Percentiles rank a stretch among this genome's conserved stretches.
Conservation (phyloP, 2,888 invertebrate species). For the Metacarcinus magister region DNA sequence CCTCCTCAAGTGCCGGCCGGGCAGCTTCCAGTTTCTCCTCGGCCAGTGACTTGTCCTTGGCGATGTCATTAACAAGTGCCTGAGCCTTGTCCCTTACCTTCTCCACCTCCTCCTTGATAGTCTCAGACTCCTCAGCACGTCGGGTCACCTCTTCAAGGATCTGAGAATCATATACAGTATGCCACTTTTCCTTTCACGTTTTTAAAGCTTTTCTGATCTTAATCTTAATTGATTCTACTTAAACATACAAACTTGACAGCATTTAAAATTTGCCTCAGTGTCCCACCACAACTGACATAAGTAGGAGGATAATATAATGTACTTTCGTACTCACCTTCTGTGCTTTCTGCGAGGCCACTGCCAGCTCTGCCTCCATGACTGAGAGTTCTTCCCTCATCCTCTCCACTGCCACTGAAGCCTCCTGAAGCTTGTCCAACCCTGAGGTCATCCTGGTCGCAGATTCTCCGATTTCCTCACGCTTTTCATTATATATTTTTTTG, state of each 20-base stretch:
- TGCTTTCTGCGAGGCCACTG: conserved; percentile 95
- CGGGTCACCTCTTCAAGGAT: conserved; percentile 94
- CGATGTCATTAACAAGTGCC: conserved; percentile 92
- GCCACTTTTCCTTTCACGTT: too few species aligned
- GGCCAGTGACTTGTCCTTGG: conserved; percentile 94
- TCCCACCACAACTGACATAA: not conserved
- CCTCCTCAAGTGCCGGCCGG: conserved; percentile 97
- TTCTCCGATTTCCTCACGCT: conserved; percentile 94
- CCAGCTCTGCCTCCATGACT: conserved; percentile 96
- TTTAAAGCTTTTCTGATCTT: too few species aligned
- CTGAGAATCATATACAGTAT: conserved; percentile 8
- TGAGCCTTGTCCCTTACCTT: conserved; percentile 98
- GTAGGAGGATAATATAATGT: not conserved
- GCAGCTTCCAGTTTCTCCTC: conserved; percentile 97
- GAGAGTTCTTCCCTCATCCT: conserved; percentile 95
- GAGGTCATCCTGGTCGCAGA: conserved; percentile 97
- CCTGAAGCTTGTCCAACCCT: conserved; percentile 96
- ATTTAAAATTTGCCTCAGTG: not conserved
- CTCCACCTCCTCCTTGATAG: conserved; percentile 97
- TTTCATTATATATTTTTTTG: conserved; percentile 95
- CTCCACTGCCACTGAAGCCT: conserved; percentile 97
- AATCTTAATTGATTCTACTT: too few species aligned
- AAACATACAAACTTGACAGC: too few species aligned
- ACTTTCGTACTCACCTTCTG: conserved; percentile 88
- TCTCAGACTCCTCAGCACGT: conserved; percentile 97